A percentile compares a stretch with the other conserved stretches of the same genome.
Evolutionary conservation across 2,113 vertebrate species (phyloP).

Genomic region (Phalacrocorax brasilianus): DNA sequence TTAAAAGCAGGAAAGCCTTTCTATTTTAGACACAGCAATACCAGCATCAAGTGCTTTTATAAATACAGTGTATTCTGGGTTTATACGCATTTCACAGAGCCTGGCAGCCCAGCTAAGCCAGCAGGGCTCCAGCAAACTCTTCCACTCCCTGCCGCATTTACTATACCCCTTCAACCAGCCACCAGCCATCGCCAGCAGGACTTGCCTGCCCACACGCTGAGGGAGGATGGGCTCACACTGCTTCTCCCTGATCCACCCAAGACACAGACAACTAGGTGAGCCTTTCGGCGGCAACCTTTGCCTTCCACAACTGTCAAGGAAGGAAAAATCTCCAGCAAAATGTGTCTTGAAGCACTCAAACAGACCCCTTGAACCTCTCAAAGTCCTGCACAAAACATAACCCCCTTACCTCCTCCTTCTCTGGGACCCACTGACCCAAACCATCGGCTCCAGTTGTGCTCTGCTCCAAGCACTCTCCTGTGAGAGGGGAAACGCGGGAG

Average conservation of each 20-base stretch:
- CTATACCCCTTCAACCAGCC: background rate
- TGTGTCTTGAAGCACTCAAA: accelerated
- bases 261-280: background rate
- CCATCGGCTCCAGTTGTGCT: background rate
- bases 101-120: background rate
- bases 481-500: background rate
- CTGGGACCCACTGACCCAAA: background rate
- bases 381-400: background rate
- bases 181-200: background rate
- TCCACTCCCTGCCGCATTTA: background rate
- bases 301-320: background rate
- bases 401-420: background rate
- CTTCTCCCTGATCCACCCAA: background rate
- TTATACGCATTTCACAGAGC: background rate
- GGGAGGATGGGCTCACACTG: background rate
- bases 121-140: background rate
- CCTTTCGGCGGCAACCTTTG: background rate
- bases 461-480: background rate
- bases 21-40: background rate
- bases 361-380: background rate
- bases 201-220: background rate
- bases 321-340: background rate
- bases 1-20: slow-evolving; percentile 3
- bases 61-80: background rate
- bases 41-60: background rate